phyloP scores from a whole-genome alignment of 2,888 invertebrate species.

The Pseudoips prasinana region DNA sequence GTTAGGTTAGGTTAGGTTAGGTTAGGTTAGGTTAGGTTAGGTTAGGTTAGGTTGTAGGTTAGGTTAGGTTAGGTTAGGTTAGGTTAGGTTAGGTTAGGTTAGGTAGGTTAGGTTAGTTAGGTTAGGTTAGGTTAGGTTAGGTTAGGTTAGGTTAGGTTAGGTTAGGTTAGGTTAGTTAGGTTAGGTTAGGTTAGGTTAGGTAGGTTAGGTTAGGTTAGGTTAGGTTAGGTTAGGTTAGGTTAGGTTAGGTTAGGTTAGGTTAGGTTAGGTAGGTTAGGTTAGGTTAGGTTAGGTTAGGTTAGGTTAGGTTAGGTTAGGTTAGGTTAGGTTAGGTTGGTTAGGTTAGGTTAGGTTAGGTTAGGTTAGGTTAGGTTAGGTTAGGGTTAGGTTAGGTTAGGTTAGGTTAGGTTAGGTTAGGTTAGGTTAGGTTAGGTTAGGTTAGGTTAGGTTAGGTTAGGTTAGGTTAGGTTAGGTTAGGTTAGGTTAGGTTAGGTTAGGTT shows the following conservation, averaged over 20 bases:
- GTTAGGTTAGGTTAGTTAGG: conserved; percentile 25
- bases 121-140: conserved; percentile 24
- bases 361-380: conserved; percentile 19
- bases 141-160: conserved; percentile 27
- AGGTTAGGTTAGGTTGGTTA: conserved; percentile 22
- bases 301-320: conserved; percentile 23
- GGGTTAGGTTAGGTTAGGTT: conserved; percentile 12
- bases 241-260: conserved; percentile 18
- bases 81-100: conserved; percentile 22
- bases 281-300: conserved; percentile 23
- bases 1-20: conserved; percentile 18
- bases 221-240: conserved; percentile 15
- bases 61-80: conserved; percentile 18
- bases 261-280: conserved; percentile 22
- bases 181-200: conserved; percentile 11
- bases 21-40: conserved; percentile 22
- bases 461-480: conserved; percentile 15
- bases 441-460: conserved; percentile 7
- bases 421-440: conserved; percentile 2
- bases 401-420: conserved; percentile 2
- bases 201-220: conserved; percentile 14
- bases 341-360: conserved; percentile 27
- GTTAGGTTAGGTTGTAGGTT: conserved; percentile 21
- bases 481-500: conserved; percentile 16
- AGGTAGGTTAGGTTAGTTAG: conserved; percentile 24